Evolutionary conservation across 2,113 vertebrate genomes (phyloP).

Genomic region (Ahaetulla prasina): DNA sequence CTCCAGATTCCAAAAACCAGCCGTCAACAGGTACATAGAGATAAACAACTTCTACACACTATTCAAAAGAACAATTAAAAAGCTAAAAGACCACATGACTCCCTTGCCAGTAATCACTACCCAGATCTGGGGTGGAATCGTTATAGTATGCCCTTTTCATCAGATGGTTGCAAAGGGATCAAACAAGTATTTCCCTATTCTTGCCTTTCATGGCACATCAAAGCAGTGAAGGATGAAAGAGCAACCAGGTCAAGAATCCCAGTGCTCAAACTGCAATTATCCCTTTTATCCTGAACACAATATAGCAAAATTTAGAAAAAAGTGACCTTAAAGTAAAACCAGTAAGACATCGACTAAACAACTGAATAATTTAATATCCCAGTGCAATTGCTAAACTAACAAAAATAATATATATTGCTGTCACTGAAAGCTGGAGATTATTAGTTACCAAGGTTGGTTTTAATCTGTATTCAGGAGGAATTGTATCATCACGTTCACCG

Average conservation of each 20-base stretch:
- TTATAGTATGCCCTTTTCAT: not conserved
- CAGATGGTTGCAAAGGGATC: not conserved
- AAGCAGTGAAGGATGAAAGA: not conserved
- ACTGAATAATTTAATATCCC: not conserved
- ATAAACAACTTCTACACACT: not conserved
- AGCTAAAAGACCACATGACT: not conserved
- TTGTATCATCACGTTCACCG: conserved; percentile 64
- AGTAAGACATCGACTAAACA: not conserved
- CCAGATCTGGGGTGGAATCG: not conserved
- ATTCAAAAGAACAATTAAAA: not conserved
- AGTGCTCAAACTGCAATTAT: not conserved
- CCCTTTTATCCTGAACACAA: not conserved
- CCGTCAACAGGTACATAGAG: not conserved
- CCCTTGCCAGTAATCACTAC: not conserved
- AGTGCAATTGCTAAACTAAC: fast-evolving
- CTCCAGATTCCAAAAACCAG: not conserved
- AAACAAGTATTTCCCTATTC: not conserved
- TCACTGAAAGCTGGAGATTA: not conserved
- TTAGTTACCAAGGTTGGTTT: conserved; percentile 55
- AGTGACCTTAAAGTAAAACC: not conserved
- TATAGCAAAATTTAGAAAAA: not conserved
- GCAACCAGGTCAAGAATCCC: not conserved
- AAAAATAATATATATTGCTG: not conserved
- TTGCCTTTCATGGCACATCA: not conserved
- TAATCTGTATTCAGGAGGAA: conserved; percentile 67